A percentile compares a stretch with the other conserved stretches of the same genome.
These are phyloP conservation scores for Sylvia borin DNA, from an alignment of 2,797 vertebrate genomes.

Conservation along the genomic window DNA sequence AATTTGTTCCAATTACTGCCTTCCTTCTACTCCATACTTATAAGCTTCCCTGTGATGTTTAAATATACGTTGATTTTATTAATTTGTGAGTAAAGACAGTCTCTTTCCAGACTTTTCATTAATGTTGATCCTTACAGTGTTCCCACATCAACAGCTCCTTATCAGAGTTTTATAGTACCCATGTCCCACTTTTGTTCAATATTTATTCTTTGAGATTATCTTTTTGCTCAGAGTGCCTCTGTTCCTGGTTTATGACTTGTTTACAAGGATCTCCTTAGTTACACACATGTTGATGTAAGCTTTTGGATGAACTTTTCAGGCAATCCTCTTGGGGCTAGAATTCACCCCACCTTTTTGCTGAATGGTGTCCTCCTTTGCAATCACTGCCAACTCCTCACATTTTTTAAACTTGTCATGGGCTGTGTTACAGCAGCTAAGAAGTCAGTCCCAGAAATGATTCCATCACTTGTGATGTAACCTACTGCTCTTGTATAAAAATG, in stretches of 20 bases:
- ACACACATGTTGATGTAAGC: not conserved
- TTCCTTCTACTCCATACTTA: constrained; percentile 5
- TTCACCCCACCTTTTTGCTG: constrained; percentile 17
- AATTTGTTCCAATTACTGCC: not conserved
- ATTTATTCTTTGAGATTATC: constrained; percentile 31
- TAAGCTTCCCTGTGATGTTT: not conserved
- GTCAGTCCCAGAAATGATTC: not conserved
- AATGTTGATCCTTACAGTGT: not conserved
- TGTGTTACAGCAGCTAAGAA: not conserved
- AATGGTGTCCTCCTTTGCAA: not conserved
- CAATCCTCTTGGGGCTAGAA: not conserved
- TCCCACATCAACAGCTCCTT: constrained; percentile 54
- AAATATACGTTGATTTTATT: not conserved
- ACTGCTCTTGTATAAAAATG: not conserved
- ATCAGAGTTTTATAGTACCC: constrained; percentile 16
- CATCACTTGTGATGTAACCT: not conserved
- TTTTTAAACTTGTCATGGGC: not conserved
- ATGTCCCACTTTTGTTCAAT: constrained; percentile 1
- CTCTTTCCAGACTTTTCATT: constrained; percentile 10
- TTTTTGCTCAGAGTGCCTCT: not conserved
- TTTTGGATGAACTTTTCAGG: constrained; percentile 42
- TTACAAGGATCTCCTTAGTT: constrained; percentile 45
- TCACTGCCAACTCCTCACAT: not conserved
- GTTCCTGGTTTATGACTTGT: constrained; percentile 26
- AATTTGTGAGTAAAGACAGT: not conserved